These are phyloP conservation scores for Drosophila buzzatii DNA, from an alignment of 2,888 invertebrate species.

Conservation along the genomic window DNA sequence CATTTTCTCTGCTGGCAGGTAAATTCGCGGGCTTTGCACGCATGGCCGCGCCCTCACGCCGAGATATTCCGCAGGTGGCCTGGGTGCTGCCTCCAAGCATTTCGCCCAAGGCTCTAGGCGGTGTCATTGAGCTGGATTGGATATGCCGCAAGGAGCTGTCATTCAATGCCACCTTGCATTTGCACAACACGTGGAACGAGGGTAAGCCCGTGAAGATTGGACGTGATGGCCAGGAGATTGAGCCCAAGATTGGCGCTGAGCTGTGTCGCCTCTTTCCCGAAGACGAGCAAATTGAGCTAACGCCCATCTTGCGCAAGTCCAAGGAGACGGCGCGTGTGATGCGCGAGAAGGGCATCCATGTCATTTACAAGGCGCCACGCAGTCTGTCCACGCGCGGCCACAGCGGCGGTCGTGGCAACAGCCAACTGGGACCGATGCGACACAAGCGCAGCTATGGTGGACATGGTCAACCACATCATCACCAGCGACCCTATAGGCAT, in stretches of 20 bases:
- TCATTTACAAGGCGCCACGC: constrained; percentile 86
- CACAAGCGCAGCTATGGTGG: constrained; percentile 80
- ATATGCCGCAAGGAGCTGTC: constrained; percentile 97
- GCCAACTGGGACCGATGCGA: constrained; percentile 70
- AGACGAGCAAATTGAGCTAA: constrained; percentile 96
- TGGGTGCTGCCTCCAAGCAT: constrained; percentile 98
- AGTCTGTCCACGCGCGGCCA: constrained; percentile 84
- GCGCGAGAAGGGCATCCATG: constrained; percentile 85
- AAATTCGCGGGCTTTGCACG: constrained; percentile 98
- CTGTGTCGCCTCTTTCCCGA: constrained; percentile 95
- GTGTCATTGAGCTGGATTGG: constrained; percentile 99
- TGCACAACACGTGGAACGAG: constrained; percentile 99
- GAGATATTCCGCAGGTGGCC: constrained; percentile 94
- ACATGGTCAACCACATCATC: constrained; percentile 80
- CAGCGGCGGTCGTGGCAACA: constrained; percentile 82
- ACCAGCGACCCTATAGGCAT: constrained; percentile 86
- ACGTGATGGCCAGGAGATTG: constrained; percentile 99
- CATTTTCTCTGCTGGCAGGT: constrained; percentile 83
- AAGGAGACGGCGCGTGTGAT: constrained; percentile 92
- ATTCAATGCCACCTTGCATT: constrained; percentile 95
- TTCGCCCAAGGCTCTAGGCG: constrained; percentile 96
- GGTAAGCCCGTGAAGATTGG: constrained; percentile 99
- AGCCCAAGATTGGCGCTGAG: constrained; percentile 97
- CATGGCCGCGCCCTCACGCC: constrained; percentile 93
- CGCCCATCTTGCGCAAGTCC: constrained; percentile 93